phyloP scores from a whole-genome alignment of 2,113 vertebrate genomes.

The Lucifuga dentata region DNA sequence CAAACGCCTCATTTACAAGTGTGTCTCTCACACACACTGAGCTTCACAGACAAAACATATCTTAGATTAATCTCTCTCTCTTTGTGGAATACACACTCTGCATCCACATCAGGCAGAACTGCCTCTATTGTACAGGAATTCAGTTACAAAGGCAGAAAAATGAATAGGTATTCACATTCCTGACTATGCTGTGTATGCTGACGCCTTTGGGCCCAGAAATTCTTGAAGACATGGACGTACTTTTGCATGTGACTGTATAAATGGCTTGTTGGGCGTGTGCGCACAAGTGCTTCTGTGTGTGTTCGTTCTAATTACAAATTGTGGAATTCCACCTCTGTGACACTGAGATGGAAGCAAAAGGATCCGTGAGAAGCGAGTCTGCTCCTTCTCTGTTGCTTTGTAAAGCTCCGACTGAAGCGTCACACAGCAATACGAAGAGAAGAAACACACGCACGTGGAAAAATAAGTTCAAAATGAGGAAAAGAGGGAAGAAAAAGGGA shows the following conservation, averaged over 20 bases:
- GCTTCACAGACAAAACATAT: conserved; percentile 49
- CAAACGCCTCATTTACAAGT: conserved; percentile 2
- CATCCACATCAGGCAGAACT: conserved; percentile 16
- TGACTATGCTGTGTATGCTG: background rate
- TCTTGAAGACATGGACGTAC: conserved; percentile 14
- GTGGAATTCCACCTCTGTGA: conserved; percentile 49
- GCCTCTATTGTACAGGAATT: conserved; percentile 29
- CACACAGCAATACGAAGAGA: conserved; percentile 12
- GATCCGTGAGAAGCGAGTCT: conserved; percentile 24
- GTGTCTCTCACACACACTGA: background rate
- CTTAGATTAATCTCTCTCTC: conserved; percentile 25
- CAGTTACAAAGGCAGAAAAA: conserved; percentile 35
- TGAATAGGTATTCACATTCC: conserved; percentile 41
- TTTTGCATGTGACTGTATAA: conserved; percentile 33
- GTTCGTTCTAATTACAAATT: conserved; percentile 46
- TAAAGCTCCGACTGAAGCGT: conserved; percentile 1
- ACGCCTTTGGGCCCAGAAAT: conserved; percentile 34
- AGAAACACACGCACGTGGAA: background rate
- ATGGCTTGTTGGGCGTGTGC: conserved; percentile 31
- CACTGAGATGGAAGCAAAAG: conserved; percentile 14
- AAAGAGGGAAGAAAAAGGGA: background rate
- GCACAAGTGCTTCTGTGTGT: background rate
- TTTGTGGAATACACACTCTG: conserved; percentile 13
- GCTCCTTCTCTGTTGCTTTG: conserved; percentile 13
- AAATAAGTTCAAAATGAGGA: background rate